phyloP scores from a whole-genome alignment of 2,113 vertebrate species.

The Proteles cristata region DNA sequence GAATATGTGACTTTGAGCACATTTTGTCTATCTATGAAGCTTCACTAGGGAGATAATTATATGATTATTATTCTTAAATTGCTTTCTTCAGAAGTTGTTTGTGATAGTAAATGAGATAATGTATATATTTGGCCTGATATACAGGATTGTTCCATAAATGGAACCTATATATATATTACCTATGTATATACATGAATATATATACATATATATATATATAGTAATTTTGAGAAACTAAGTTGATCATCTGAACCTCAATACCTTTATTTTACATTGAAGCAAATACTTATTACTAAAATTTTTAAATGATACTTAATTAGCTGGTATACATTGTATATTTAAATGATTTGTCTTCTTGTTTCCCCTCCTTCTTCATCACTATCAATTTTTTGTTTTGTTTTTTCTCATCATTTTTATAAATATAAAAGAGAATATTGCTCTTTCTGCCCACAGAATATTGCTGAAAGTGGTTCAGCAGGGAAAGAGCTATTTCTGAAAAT shows the following conservation, averaged over 20 bases:
- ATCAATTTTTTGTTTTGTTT: neutral
- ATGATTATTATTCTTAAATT: neutral
- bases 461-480: neutral
- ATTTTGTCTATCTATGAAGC: neutral
- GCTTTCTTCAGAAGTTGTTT: neutral
- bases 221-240: neutral
- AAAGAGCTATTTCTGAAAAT: conserved; percentile 45
- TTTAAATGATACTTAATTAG: neutral
- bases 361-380: neutral
- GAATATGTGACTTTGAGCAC: neutral
- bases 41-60: neutral
- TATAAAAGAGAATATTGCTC: neutral
- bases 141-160: neutral
- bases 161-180: too few species aligned
- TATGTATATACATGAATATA: too few species aligned
- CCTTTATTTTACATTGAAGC: conserved; percentile 12
- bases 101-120: neutral
- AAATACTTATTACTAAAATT: neutral
- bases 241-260: neutral
- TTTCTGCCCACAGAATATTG: neutral
- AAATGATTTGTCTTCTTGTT: neutral
- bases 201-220: neutral
- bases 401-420: neutral
- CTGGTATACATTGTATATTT: neutral
- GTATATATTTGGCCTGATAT: neutral